A percentile compares a stretch with the other conserved stretches of the same genome.
Conservation (phyloP, 2,888 invertebrate species). For the Pristionchus japonicus region DNA sequence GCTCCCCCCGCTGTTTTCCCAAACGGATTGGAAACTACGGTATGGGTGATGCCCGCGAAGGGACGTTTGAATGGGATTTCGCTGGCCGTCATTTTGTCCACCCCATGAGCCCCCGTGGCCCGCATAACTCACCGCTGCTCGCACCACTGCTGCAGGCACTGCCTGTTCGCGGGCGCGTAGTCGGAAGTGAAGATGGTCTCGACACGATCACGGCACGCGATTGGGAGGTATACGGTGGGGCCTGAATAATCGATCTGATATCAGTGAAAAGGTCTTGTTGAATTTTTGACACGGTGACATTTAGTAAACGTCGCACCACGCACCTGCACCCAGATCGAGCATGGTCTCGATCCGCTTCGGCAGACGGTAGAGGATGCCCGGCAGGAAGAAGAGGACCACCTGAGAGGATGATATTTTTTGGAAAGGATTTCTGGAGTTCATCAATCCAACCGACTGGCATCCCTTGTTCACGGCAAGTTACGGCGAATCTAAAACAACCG, state of each 20-base stretch:
- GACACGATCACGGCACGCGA: slow-evolving; percentile 66
- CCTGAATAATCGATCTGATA: slow-evolving; percentile 42
- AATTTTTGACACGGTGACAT: background rate
- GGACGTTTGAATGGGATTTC: no score
- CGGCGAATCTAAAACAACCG: no score
- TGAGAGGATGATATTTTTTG: no score
- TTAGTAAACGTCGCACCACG: background rate
- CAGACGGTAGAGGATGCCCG: slow-evolving; percentile 73
- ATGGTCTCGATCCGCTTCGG: slow-evolving; percentile 66
- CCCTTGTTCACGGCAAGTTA: no score
- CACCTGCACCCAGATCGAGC: slow-evolving; percentile 72
- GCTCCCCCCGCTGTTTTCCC: no score
- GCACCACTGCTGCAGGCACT: slow-evolving; percentile 66
- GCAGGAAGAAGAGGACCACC: slow-evolving; percentile 73
- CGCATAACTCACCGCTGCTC: slow-evolving; percentile 56
- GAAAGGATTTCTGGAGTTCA: no score
- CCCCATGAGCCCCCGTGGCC: no score
- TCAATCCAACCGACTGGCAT: no score
- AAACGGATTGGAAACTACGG: no score
- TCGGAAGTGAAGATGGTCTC: slow-evolving; percentile 71
- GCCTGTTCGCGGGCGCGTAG: slow-evolving; percentile 70
- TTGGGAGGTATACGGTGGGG: slow-evolving; percentile 71
- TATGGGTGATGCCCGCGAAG: no score
- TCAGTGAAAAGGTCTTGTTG: background rate
- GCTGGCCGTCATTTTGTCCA: no score